Conservation (phyloP, 2,888 invertebrate species). For the Sipha maydis region DNA sequence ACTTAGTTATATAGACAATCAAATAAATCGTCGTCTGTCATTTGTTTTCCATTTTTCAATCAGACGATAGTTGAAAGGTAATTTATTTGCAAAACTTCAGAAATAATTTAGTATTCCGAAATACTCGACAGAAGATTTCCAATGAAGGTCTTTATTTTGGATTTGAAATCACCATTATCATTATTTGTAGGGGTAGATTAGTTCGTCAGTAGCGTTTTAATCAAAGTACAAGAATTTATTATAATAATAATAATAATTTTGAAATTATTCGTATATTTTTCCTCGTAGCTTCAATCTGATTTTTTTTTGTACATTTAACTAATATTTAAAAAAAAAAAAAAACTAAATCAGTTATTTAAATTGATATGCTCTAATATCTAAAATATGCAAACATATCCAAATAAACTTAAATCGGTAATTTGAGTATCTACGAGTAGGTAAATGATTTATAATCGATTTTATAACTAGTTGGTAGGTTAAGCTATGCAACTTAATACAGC, state of each 20-base stretch:
- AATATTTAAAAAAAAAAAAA: too few relatives aligned
- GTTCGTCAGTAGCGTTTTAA: background rate
- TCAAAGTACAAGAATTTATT: background rate
- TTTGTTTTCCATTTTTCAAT: conserved; percentile 23
- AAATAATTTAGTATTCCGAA: conserved; percentile 5
- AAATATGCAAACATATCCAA: too few relatives aligned
- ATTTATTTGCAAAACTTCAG: conserved; percentile 14
- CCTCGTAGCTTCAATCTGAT: too few relatives aligned
- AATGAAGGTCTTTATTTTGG: background rate
- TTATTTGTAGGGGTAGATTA: conserved; percentile 2
- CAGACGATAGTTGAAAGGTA: background rate
- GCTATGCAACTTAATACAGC: too few relatives aligned
- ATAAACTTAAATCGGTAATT: too few relatives aligned
- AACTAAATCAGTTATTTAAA: too few relatives aligned
- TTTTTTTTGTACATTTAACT: too few relatives aligned
- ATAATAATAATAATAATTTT: background rate
- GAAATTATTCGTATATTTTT: too few relatives aligned
- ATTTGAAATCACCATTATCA: conserved; percentile 29
- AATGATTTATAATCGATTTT: too few relatives aligned
- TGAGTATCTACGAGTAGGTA: too few relatives aligned
- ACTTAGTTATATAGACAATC: background rate
- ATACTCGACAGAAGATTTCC: conserved; percentile 10
- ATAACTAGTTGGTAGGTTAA: too few relatives aligned
- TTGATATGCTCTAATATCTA: too few relatives aligned
- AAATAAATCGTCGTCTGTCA: conserved; percentile 20